Percentiles rank a stretch among this genome's conserved stretches.
phyloP scores from a whole-genome alignment of 2,797 vertebrate species.

The Potorous gilbertii region DNA sequence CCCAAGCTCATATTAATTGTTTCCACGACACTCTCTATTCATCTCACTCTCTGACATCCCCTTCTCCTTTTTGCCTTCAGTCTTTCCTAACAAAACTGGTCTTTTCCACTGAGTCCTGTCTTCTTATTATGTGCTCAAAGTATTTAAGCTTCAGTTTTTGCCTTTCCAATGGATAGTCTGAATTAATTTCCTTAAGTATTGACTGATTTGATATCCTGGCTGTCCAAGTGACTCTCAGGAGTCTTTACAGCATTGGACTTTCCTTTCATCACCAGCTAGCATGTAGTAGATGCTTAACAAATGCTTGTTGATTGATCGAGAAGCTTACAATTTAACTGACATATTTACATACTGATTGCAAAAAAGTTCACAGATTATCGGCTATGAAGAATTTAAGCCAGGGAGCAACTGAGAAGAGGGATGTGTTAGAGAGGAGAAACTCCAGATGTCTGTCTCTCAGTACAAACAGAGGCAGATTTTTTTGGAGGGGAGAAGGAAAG shows the following conservation, averaged over 20 bases:
- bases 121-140: neutral
- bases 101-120: neutral
- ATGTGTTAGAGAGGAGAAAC: neutral
- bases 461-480: neutral
- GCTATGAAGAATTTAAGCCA: neutral
- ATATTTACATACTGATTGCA: neutral
- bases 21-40: neutral
- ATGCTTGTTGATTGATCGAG: neutral
- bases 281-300: neutral
- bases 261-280: neutral
- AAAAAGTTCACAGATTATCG: neutral
- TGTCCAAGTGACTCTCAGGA: neutral
- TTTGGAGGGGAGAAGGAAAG: no score
- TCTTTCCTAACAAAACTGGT: neutral
- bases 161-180: neutral
- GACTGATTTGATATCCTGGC: neutral
- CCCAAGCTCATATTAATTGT: neutral
- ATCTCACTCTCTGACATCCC: neutral
- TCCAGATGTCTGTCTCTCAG: neutral
- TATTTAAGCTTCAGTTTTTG: neutral
- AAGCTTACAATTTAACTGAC: neutral
- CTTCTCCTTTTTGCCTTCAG: neutral
- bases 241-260: neutral
- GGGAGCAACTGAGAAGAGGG: neutral
- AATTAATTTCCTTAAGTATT: neutral